Evolutionary conservation across 37 sponge, comb jelly and placozoan species (phyloP), one percentile per base, ranked within the genome.

Genomic region (Crambe crambe): DNA sequence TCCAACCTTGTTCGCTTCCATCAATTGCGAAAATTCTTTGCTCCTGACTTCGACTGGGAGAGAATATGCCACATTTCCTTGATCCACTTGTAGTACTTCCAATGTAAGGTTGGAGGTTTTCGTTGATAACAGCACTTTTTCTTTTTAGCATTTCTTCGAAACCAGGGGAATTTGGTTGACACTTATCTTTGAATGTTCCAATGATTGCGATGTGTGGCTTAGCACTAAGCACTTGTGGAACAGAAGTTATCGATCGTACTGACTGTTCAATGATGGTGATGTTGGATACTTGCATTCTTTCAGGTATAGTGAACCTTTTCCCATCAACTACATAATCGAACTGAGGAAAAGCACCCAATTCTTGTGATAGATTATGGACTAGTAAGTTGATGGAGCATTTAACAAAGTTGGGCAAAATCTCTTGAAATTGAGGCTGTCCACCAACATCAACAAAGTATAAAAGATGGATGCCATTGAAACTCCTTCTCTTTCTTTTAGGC

Each of bases 1-100:
- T 32, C 69, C 69, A 68, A 5, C 69, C 69, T 20, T 35, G 20
- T 68, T 68, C 69, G 18, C 69, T 68, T 18, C 38, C 69, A 68
- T 68, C 69, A 68, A 68, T 36, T 21, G 39, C 21, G 31, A 68
- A 68, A 36, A 68, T 32, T 36, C 34, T 25, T 37, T 68, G 25
- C 20, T 68, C 39, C 6, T 30, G 4, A 18, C 30, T 6, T 62
- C 63, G 63, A 27, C 6, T 8, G 25, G 63, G 63, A 8, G 63
- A 30, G 25, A 62, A 27, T 30, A 27, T 23, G 15, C 6, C 15
- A 27, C 63, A 62, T 27, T 62, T 62, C 31, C 39, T 68, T 10
- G 37, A 36, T 23, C 18, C 18, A 5, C 63, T 20, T 8, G 18
- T 29, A 61, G 30, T n/a, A n/a, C n/a, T 21, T 23, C 6, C 63